Percentiles rank a stretch among this genome's conserved stretches.
Evolutionary conservation across 2,113 vertebrate genomes (phyloP).

Genomic region (Tachuris rubrigastra): DNA sequence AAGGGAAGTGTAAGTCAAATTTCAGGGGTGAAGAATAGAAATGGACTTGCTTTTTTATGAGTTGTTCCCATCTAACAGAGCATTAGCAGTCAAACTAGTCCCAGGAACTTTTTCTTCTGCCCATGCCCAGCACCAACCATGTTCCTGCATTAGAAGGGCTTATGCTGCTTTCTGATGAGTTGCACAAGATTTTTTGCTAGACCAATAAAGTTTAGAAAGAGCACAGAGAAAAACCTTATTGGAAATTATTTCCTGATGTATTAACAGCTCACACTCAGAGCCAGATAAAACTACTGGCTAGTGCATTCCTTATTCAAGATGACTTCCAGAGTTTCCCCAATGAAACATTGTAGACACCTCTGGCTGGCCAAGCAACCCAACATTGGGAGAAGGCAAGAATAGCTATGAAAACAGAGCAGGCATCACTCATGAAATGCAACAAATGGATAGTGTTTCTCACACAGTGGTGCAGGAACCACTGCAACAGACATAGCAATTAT

Average conservation of each 20-base stretch:
- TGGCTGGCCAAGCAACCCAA: background rate
- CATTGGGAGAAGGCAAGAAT: background rate
- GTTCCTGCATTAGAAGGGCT: background rate
- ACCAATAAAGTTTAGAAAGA: background rate
- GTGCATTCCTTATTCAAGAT: background rate
- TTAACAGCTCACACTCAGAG: background rate
- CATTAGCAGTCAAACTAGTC: background rate
- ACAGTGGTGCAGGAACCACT: background rate
- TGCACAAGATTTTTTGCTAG: background rate
- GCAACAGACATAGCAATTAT: background rate
- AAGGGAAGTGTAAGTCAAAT: background rate
- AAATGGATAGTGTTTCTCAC: background rate
- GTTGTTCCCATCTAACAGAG: background rate
- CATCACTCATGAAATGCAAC: too few species aligned
- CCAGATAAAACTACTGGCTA: background rate
- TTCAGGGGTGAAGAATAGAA: background rate
- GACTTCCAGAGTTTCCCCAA: background rate
- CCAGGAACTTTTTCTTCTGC: background rate
- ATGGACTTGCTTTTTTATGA: background rate
- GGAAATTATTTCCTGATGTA: background rate
- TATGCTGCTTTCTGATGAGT: background rate
- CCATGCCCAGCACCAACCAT: rapidly evolving
- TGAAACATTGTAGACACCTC: background rate
- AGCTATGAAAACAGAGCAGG: background rate
- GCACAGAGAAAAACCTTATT: background rate